Conservation (phyloP, 2,797 vertebrate genomes). For the Enteromius thamalakanensis region DNA sequence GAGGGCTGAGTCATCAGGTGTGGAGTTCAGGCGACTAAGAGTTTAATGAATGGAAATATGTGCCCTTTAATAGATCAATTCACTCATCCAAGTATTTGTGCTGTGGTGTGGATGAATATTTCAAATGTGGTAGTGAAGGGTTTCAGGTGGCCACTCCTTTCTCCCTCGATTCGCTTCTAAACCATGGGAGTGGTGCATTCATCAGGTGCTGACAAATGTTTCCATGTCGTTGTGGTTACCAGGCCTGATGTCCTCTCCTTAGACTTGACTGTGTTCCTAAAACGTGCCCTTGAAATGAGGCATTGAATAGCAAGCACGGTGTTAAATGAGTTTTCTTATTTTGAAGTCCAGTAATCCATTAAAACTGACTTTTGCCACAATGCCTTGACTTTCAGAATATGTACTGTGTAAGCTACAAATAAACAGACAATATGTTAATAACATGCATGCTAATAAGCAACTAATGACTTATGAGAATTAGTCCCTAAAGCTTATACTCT, state of each 20-base stretch:
- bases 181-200: constrained; percentile 50
- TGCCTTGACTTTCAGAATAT: too few species aligned
- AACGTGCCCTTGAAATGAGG: constrained; percentile 58
- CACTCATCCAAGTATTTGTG: constrained; percentile 49
- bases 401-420: too few species aligned
- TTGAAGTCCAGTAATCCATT: too few species aligned
- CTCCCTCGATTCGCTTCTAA: constrained; percentile 32
- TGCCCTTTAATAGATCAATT: constrained; percentile 54
- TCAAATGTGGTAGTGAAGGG: constrained; percentile 47
- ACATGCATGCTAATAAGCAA: too few species aligned
- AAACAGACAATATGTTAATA: too few species aligned
- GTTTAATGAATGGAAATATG: constrained; percentile 44
- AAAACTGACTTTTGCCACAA: too few species aligned
- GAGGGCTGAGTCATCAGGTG: constrained; percentile 49
- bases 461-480: too few species aligned
- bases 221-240: background rate
- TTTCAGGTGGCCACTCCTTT: constrained; percentile 36
- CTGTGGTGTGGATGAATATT: constrained; percentile 49
- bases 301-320: background rate
- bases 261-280: constrained; percentile 51
- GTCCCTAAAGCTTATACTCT: background rate
- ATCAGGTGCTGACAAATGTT: constrained; percentile 51
- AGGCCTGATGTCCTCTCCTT: constrained; percentile 18
- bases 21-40: constrained; percentile 44
- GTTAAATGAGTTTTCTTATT: constrained; percentile 10